Evolutionary conservation across 2,797 vertebrate species (phyloP).

Genomic region (Falco concolor): DNA sequence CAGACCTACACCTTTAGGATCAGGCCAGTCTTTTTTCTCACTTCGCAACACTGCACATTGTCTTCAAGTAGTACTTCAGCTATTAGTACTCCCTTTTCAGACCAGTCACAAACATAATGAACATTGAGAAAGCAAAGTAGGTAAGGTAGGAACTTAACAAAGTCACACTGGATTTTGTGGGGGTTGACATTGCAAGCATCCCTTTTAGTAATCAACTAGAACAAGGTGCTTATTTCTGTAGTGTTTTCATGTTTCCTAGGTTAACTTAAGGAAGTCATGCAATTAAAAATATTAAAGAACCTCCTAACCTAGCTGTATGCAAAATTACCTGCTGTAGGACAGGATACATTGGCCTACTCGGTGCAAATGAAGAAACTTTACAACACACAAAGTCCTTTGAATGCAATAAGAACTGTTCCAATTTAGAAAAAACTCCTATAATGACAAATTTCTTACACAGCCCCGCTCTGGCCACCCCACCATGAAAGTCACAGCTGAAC

Average conservation of each 20-base stretch:
- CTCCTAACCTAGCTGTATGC: neutral
- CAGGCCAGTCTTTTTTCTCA: neutral
- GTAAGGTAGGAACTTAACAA: neutral
- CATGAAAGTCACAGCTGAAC: no score
- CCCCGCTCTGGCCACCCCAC: no score
- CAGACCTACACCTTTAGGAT: neutral
- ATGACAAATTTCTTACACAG: neutral
- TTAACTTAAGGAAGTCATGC: neutral
- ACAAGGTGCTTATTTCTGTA: neutral
- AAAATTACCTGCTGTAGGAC: neutral
- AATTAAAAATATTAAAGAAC: neutral
- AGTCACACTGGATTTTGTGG: neutral
- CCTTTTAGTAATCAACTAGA: neutral
- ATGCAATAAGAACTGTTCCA: neutral
- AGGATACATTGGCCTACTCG: neutral
- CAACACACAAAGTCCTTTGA: neutral
- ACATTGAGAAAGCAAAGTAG: neutral
- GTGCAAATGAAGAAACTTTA: neutral
- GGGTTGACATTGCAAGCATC: neutral
- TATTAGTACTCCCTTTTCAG: neutral
- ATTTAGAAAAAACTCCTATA: neutral
- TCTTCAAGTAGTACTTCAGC: neutral
- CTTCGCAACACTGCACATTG: neutral
- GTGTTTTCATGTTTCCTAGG: neutral
- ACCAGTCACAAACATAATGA: neutral